Evolutionary conservation across 2,888 invertebrate genomes (phyloP), one percentile per base, ranked within the genome.

Genomic region (Drosophila ezoana): DNA sequence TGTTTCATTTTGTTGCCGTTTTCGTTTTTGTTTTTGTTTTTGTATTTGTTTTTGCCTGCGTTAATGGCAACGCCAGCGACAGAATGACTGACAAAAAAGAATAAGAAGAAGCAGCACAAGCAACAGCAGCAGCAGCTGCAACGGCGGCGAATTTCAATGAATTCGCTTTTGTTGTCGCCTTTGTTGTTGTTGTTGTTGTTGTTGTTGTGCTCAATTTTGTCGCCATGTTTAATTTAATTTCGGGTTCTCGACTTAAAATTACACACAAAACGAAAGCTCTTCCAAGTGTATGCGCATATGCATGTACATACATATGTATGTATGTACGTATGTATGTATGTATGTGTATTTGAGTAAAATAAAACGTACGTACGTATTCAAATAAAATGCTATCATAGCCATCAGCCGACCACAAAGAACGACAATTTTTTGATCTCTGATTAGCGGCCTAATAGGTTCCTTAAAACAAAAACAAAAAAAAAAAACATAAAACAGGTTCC

Each of bases 1-100:
- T 9, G n/a, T 18, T 53, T 53, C 18, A 1, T 13, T 4, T 28
- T 44, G n/a, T 47, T 28, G 14, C 23, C 23, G 23, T 23, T 23
- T 23, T 23, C 23, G 23, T 23, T 5, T 23, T 1, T 23, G 23
- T 23, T 49, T 16, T 20, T 20, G 28, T 48, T 51, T 13, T 40
- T 37, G 40, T 16, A 61, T 60, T 65, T 49, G 63, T 47, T 79
- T 63, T 75, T 72, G 54, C 45, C 56, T 54, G 57, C 53, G 75
- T 64, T 72, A 65, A 72, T 64, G 65, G 62, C 86, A 82, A 59
- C 44, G 70, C 33, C 33, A 43, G 16, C 47, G 52, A 35, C 52
- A 52, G 14, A 59, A 11, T 52, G 58, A 63, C 40, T 41, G 44
- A 51, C 35, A 44, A 37, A 67, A 44, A 40, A 10, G 33, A 58